These are phyloP conservation scores for Ascidia mentula DNA, from an alignment of 23 tunicate genomes.

Conservation along the genomic window DNA sequence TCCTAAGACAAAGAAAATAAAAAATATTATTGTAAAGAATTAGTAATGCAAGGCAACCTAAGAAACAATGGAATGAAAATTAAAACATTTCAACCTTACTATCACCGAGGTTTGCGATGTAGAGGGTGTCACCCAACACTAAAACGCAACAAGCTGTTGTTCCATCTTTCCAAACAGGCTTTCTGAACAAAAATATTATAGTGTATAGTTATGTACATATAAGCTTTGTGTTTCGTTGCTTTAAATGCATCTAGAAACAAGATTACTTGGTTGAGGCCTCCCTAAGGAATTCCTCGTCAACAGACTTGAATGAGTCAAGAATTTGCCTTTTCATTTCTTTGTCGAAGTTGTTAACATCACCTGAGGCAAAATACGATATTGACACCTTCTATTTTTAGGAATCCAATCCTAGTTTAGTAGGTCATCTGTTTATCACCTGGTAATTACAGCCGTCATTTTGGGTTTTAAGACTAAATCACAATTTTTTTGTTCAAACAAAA, in stretches of 20 bases:
- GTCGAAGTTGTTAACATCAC: constrained; percentile 63
- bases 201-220: not conserved
- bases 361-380: constrained; percentile 22
- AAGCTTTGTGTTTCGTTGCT: not conserved
- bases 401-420: no score
- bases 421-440: no score
- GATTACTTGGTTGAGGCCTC: constrained; percentile 75
- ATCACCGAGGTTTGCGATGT: constrained; percentile 87
- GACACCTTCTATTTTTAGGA: no score
- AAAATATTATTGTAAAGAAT: no score
- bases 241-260: not conserved
- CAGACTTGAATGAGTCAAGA: constrained; percentile 54
- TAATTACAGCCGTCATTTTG: no score
- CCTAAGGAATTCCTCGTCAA: constrained; percentile 79
- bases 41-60: no score
- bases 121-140: constrained; percentile 67
- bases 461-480: no score
- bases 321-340: constrained; percentile 83
- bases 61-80: not conserved
- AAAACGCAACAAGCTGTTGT: constrained; percentile 86
- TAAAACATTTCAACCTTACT: constrained; percentile 57
- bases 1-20: no score
- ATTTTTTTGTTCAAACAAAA: no score
- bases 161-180: constrained; percentile 95
- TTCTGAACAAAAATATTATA: constrained; percentile 50